Evolutionary conservation across 2,113 vertebrate genomes (phyloP).

Genomic region (Strix aluco): DNA sequence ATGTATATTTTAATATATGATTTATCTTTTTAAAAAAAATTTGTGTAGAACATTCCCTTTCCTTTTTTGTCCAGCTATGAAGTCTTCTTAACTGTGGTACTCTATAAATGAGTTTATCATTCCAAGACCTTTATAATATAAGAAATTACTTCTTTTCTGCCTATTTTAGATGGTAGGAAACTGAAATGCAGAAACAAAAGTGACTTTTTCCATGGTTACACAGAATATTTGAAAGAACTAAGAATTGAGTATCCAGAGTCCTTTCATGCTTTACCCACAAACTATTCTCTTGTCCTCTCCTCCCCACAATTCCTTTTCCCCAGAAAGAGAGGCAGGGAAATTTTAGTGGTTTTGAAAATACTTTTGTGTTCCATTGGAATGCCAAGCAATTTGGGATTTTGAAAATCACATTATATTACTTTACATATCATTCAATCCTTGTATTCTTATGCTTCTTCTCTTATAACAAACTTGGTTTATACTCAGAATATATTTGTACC

Average conservation of each 20-base stretch:
- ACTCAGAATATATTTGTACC: not conserved
- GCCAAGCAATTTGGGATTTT: not conserved
- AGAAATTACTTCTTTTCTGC: not conserved
- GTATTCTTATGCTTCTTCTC: not conserved
- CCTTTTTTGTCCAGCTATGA: not conserved
- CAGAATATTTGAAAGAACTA: not conserved
- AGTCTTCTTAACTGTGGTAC: not conserved
- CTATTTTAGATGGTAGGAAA: not conserved
- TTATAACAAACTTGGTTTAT: not conserved
- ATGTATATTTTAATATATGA: not conserved
- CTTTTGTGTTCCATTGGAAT: not conserved
- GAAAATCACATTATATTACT: not conserved
- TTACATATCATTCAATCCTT: not conserved
- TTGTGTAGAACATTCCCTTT: not conserved
- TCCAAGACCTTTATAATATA: not conserved
- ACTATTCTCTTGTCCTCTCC: not conserved
- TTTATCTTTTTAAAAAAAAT: not conserved
- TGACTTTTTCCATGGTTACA: not conserved
- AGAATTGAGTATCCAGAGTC: not conserved
- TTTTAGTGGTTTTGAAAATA: not conserved
- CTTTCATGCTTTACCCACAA: not conserved
- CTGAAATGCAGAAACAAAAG: not conserved
- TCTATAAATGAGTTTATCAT: not conserved
- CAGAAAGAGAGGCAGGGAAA: not conserved
- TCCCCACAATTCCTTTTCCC: not conserved